A percentile compares a stretch with the other conserved stretches of the same genome.
phyloP scores from a whole-genome alignment of 1,140 invertebrate genomes.

The Anthonomus grandis region DNA sequence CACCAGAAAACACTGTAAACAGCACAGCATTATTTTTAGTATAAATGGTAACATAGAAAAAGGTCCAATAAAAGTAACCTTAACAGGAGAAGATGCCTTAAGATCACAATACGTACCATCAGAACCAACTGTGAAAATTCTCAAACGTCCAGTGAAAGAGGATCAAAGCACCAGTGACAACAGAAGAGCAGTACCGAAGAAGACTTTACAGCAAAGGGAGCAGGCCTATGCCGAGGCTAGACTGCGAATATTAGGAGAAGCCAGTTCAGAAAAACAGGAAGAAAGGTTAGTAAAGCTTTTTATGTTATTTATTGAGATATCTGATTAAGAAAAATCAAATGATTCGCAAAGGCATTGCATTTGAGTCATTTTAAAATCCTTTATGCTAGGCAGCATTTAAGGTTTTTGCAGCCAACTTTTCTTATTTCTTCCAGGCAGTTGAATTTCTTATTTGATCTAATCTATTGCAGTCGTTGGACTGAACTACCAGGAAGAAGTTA shows the following conservation, averaged over 20 bases:
- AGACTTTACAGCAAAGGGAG: slow-evolving; percentile 81
- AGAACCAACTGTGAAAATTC: slow-evolving; percentile 76
- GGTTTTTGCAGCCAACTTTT: background rate
- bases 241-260: slow-evolving; percentile 77
- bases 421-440: background rate
- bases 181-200: slow-evolving; percentile 70
- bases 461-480: too few species aligned
- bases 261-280: slow-evolving; percentile 69
- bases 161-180: slow-evolving; percentile 58
- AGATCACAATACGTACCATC: slow-evolving; percentile 55
- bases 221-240: slow-evolving; percentile 85
- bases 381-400: background rate
- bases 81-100: slow-evolving; percentile 47
- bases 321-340: background rate
- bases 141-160: slow-evolving; percentile 67
- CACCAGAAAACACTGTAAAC: slow-evolving; percentile 1
- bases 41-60: slow-evolving; percentile 37
- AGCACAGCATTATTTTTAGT: slow-evolving; percentile 22
- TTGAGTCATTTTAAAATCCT: background rate
- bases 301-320: background rate
- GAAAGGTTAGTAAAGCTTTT: slow-evolving; percentile 55
- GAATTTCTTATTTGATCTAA: too few species aligned
- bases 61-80: slow-evolving; percentile 41
- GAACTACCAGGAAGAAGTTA: too few species aligned
- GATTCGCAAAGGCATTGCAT: background rate